Conservation (phyloP, 1,140 invertebrate species). For the Drosophila lacteicornis region DNA sequence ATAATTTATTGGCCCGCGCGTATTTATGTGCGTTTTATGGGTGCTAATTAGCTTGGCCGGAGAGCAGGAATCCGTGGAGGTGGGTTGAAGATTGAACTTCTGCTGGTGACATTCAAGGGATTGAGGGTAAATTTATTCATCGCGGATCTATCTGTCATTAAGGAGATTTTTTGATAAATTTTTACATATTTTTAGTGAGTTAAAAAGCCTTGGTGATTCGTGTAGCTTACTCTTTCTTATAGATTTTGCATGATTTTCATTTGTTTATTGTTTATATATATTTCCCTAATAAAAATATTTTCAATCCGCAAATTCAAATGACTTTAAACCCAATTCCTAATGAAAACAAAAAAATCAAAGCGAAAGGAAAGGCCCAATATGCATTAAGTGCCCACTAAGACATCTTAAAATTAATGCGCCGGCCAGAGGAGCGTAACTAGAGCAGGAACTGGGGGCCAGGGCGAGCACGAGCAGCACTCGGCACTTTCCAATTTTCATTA, state of each 20-base stretch:
- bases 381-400: slow-evolving; percentile 52
- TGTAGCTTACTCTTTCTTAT: no score
- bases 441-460: slow-evolving; percentile 18
- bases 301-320: background rate
- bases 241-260: no score
- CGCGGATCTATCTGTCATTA: background rate
- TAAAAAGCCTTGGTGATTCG: no score
- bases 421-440: slow-evolving; percentile 43
- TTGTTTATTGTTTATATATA: background rate
- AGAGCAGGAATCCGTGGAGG: background rate
- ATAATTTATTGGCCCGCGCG: slow-evolving; percentile 74
- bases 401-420: slow-evolving; percentile 75
- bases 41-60: slow-evolving; percentile 71
- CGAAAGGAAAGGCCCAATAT: slow-evolving; percentile 25
- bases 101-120: slow-evolving; percentile 48
- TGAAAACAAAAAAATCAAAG: slow-evolving; percentile 27
- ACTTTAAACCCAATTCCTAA: slow-evolving; percentile 14
- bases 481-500: slow-evolving; percentile 85
- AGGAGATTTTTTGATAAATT: background rate
- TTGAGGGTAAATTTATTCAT: background rate
- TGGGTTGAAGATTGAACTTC: no score
- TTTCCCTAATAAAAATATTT: background rate
- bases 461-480: slow-evolving; percentile 31
- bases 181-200: background rate
- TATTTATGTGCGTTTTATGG: slow-evolving; percentile 81